Conservation (phyloP, 2,888 invertebrate species). For the Anticlea derivata region DNA sequence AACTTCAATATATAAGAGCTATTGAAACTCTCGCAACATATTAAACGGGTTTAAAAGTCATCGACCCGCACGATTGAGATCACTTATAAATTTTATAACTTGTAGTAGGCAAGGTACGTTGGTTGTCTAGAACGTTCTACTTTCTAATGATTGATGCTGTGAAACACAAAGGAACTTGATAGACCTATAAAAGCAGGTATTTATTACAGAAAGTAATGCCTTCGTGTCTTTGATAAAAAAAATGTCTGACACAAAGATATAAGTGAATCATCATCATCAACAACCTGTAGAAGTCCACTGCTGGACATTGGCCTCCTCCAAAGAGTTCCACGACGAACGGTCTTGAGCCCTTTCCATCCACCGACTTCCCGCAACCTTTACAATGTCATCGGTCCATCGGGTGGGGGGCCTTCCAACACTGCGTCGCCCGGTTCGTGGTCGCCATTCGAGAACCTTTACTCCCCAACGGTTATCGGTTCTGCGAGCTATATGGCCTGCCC, state of each 20-base stretch:
- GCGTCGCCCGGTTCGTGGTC: no score
- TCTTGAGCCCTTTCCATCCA: no score
- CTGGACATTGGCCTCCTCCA: no score
- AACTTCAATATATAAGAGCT: constrained; percentile 8
- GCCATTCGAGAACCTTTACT: no score
- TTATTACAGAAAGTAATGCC: background rate
- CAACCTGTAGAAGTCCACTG: no score
- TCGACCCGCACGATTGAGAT: constrained; percentile 42
- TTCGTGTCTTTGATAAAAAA: background rate
- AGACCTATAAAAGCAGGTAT: constrained; percentile 4
- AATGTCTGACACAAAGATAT: background rate
- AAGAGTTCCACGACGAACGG: no score
- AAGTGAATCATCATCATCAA: no score
- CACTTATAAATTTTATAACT: constrained; percentile 32
- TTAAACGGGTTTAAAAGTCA: constrained; percentile 40
- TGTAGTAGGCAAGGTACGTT: constrained; percentile 17
- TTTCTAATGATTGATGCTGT: constrained; percentile 31
- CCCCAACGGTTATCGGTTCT: no score
- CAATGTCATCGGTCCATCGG: no score
- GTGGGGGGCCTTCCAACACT: no score
- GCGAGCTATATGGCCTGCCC: no score
- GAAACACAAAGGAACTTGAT: constrained; percentile 2
- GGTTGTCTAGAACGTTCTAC: constrained; percentile 34
- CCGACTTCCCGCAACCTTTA: no score
- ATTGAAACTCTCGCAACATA: constrained; percentile 22